Evolutionary conservation across 2,888 invertebrate species (phyloP).

Genomic region (Choreutis nemorana): DNA sequence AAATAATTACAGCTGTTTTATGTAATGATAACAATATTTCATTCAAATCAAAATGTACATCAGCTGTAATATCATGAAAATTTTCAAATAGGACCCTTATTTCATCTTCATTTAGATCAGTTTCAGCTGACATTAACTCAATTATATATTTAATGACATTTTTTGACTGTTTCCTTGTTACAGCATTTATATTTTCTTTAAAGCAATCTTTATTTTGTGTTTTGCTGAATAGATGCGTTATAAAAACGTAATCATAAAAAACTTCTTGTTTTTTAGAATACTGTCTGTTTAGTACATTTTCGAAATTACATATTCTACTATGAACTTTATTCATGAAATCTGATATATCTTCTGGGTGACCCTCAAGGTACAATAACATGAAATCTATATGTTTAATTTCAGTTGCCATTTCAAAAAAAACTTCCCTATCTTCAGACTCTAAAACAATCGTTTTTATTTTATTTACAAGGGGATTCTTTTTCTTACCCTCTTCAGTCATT

Average conservation of each 20-base stretch:
- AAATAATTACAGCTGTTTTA: slow-evolving; percentile 23
- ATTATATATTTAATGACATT: slow-evolving; percentile 26
- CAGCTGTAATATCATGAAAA: slow-evolving; percentile 11
- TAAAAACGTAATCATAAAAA: slow-evolving; percentile 27
- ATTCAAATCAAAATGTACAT: slow-evolving; percentile 14
- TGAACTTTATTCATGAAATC: slow-evolving; percentile 21
- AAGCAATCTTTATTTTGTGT: slow-evolving; percentile 11
- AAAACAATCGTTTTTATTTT: too few species aligned
- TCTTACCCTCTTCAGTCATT: slow-evolving; percentile 8
- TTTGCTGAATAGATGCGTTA: slow-evolving; percentile 24
- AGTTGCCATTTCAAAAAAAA: slow-evolving; percentile 18
- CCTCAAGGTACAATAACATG: slow-evolving; percentile 25
- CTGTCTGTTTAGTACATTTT: slow-evolving; percentile 27
- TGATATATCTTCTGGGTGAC: slow-evolving; percentile 20
- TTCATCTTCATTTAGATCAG: slow-evolving; percentile 21
- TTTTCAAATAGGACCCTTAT: slow-evolving; percentile 20
- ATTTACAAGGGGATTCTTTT: slow-evolving; percentile 19
- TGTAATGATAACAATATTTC: slow-evolving; percentile 26
- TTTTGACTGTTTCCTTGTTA: slow-evolving; percentile 21
- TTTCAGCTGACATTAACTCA: slow-evolving; percentile 25
- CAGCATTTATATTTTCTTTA: slow-evolving; percentile 13
- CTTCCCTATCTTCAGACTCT: slow-evolving; percentile 18
- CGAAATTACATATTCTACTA: slow-evolving; percentile 23
- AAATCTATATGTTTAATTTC: slow-evolving; percentile 26
- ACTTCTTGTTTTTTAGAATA: slow-evolving; percentile 34